Conservation (phyloP, 2,797 vertebrate genomes). For the Clarias platycephalus region DNA sequence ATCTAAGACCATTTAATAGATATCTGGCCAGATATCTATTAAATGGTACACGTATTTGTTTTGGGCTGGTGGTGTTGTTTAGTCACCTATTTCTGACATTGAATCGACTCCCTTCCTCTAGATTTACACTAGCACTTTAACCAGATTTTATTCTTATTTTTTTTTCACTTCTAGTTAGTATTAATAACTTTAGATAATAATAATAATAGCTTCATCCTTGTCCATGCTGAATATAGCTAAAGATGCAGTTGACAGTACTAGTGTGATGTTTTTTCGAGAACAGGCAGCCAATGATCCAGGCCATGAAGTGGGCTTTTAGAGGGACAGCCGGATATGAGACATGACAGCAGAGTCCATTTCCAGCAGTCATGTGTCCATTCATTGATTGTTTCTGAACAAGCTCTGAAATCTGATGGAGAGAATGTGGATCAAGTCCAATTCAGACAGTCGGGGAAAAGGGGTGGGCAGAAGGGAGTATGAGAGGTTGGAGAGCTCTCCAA, state of each 20-base stretch:
- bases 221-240: slow-evolving; percentile 38
- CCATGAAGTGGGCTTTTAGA: slow-evolving; percentile 51
- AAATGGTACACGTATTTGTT: not conserved
- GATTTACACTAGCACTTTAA: not conserved
- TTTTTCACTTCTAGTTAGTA: not conserved
- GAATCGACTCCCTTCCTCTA: too few species aligned
- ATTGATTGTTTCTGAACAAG: slow-evolving; percentile 44
- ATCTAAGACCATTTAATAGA: too few species aligned
- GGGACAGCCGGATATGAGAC: slow-evolving; percentile 47
- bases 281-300: slow-evolving; percentile 26
- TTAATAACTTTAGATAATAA: not conserved
- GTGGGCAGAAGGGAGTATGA: slow-evolving; percentile 22
- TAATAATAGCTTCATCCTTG: not conserved
- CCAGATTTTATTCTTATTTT: not conserved
- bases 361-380: slow-evolving; percentile 53
- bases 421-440: slow-evolving; percentile 50
- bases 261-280: slow-evolving; percentile 30
- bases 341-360: slow-evolving; percentile 30
- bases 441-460: slow-evolving; percentile 26
- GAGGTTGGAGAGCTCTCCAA: slow-evolving; percentile 14
- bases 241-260: slow-evolving; percentile 21
- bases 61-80: too few species aligned
- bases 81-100: not conserved
- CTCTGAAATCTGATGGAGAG: slow-evolving; percentile 40
- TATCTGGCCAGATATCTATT: not conserved